These are phyloP conservation scores for Galerucella calmariensis DNA, from an alignment of 2,888 invertebrate genomes.

Conservation along the genomic window DNA sequence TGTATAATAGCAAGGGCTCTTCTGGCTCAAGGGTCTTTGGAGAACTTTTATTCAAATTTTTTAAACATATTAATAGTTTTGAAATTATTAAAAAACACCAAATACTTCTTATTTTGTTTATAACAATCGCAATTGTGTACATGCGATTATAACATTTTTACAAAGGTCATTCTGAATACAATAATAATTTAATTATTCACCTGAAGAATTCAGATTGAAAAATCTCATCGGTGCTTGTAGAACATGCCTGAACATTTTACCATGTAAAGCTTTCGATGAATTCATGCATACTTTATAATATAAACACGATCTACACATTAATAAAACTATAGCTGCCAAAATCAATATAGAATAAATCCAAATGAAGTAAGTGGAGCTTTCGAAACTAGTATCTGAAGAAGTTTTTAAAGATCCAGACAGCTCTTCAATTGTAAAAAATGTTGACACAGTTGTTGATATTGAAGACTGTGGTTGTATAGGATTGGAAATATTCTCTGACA, in stretches of 20 bases:
- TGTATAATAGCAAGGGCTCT: too few species aligned
- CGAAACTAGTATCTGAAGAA: neutral
- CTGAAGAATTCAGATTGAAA: constrained; percentile 86
- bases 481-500: neutral
- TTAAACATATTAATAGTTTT: too few species aligned
- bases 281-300: constrained; percentile 81
- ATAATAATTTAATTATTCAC: constrained; percentile 65
- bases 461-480: neutral
- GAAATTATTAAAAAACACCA: too few species aligned
- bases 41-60: too few species aligned
- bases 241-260: constrained; percentile 80
- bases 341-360: constrained; percentile 72
- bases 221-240: constrained; percentile 82
- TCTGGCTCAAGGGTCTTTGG: too few species aligned
- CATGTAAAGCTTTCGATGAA: constrained; percentile 80
- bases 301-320: constrained; percentile 74
- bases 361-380: constrained; percentile 59
- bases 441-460: too few species aligned
- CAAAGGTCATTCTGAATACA: too few species aligned
- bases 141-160: too few species aligned
- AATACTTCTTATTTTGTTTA: too few species aligned
- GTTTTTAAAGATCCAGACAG: neutral
- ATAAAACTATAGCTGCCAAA: constrained; percentile 70
- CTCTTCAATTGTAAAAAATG: neutral
- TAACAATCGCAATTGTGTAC: too few species aligned